phyloP scores from a whole-genome alignment of 2,888 invertebrate species.

The Isotomurus palustris region DNA sequence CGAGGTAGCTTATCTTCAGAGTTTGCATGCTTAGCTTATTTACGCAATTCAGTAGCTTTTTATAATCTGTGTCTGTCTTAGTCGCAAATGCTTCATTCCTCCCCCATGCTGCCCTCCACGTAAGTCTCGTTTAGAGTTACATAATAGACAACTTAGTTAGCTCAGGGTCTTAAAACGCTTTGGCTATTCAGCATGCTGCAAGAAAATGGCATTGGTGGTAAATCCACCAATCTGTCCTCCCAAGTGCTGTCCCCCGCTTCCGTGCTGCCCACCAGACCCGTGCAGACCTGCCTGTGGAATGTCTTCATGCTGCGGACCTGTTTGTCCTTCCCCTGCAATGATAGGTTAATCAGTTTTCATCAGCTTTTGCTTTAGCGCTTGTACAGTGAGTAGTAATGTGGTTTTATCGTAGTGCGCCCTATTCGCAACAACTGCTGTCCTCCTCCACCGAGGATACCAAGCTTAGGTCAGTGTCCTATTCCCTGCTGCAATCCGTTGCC shows the following conservation, averaged over 20 bases:
- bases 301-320: constrained; percentile 28
- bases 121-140: too few species aligned
- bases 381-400: too few species aligned
- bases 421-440: constrained; percentile 37
- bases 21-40: background rate
- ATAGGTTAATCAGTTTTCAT: constrained; percentile 9
- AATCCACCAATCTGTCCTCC: constrained; percentile 43
- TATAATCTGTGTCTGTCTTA: background rate
- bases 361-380: too few species aligned
- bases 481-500: constrained; percentile 38
- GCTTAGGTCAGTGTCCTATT: constrained; percentile 23
- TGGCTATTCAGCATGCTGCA: too few species aligned
- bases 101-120: constrained; percentile 34
- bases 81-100: constrained; percentile 36
- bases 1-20: constrained; percentile 14
- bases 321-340: constrained; percentile 39
- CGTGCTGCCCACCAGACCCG: constrained; percentile 29
- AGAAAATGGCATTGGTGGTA: constrained; percentile 41
- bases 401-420: constrained; percentile 8
- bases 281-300: constrained; percentile 23
- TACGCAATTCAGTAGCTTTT: background rate
- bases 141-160: too few species aligned
- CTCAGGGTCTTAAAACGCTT: too few species aligned
- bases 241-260: constrained; percentile 35
- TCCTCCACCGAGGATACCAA: constrained; percentile 29